A percentile compares a stretch with the other conserved stretches of the same genome.
phyloP scores from a whole-genome alignment of 2,888 invertebrate species.

The Boloria selene region DNA sequence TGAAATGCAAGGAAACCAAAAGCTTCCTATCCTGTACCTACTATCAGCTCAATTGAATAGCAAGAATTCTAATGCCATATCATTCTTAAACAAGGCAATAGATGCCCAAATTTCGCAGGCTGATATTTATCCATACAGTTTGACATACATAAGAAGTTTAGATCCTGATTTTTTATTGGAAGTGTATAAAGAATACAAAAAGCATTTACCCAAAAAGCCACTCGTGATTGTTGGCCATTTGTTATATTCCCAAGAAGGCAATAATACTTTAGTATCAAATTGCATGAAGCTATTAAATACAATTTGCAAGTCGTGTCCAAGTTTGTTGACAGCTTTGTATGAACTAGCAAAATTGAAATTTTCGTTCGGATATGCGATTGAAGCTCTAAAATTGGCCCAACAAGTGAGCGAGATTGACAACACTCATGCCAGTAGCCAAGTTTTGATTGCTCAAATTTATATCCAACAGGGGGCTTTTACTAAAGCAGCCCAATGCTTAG shows the following conservation, averaged over 20 bases:
- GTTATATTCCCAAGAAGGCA: slow-evolving; percentile 71
- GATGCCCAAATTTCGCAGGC: slow-evolving; percentile 71
- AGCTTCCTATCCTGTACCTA: slow-evolving; percentile 85
- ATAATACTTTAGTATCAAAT: slow-evolving; percentile 75
- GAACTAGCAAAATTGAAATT: slow-evolving; percentile 91
- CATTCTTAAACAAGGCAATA: slow-evolving; percentile 84
- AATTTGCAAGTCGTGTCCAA: slow-evolving; percentile 91
- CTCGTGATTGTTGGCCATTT: slow-evolving; percentile 73
- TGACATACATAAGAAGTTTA: slow-evolving; percentile 87
- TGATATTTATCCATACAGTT: slow-evolving; percentile 85
- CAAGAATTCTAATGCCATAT: slow-evolving; percentile 80
- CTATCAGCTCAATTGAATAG: slow-evolving; percentile 85
- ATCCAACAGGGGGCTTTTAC: slow-evolving; percentile 86
- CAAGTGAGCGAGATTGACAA: slow-evolving; percentile 89
- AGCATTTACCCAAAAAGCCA: slow-evolving; percentile 86
- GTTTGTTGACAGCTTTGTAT: slow-evolving; percentile 85
- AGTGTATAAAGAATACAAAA: slow-evolving; percentile 88
- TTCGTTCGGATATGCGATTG: slow-evolving; percentile 88
- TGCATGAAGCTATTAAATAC: slow-evolving; percentile 86
- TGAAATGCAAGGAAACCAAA: slow-evolving; percentile 88
- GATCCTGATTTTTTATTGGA: slow-evolving; percentile 94
- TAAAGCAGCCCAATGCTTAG: slow-evolving; percentile 92
- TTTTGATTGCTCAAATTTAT: slow-evolving; percentile 93
- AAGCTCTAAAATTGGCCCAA: slow-evolving; percentile 87
- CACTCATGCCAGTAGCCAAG: slow-evolving; percentile 91